Percentiles rank a stretch among this genome's conserved stretches.
phyloP scores from a whole-genome alignment of 2,888 invertebrate genomes.

The Timandra comae region DNA sequence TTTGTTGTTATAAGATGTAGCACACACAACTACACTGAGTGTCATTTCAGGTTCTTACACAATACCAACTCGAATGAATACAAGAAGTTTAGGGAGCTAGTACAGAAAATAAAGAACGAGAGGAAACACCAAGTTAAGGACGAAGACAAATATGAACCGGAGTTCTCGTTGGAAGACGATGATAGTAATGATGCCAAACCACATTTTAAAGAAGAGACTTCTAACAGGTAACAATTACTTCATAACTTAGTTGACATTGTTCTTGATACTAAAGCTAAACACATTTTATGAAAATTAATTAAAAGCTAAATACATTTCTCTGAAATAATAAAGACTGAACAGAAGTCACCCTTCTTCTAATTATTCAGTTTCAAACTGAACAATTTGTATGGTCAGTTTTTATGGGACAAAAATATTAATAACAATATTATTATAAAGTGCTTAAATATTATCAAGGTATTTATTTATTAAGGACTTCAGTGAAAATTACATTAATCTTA shows the following conservation, averaged over 20 bases:
- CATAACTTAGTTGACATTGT: background rate
- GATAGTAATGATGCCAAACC: slow-evolving; percentile 59
- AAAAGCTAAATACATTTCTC: too few species aligned
- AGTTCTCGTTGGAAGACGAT: slow-evolving; percentile 68
- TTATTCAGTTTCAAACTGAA: too few species aligned
- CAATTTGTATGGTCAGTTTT: too few species aligned
- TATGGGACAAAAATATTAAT: too few species aligned
- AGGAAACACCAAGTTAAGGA: slow-evolving; percentile 56
- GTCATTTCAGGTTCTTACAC: slow-evolving; percentile 68
- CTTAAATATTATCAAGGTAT: too few species aligned
- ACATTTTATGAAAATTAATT: too few species aligned
- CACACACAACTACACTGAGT: slow-evolving; percentile 23
- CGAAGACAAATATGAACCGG: slow-evolving; percentile 72
- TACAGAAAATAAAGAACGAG: slow-evolving; percentile 44
- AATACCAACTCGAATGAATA: slow-evolving; percentile 64
- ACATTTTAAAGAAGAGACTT: slow-evolving; percentile 54
- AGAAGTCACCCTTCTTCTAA: too few species aligned
- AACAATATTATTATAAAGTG: too few species aligned
- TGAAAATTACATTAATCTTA: too few species aligned
- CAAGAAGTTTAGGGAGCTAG: slow-evolving; percentile 63
- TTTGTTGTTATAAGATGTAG: slow-evolving; percentile 35
- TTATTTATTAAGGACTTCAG: too few species aligned
- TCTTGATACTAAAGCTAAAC: too few species aligned
- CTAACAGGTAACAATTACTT: slow-evolving; percentile 39
- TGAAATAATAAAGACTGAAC: too few species aligned